These are phyloP conservation scores for Monopterus albus DNA, from an alignment of 2,113 vertebrate species.

Conservation along the genomic window DNA sequence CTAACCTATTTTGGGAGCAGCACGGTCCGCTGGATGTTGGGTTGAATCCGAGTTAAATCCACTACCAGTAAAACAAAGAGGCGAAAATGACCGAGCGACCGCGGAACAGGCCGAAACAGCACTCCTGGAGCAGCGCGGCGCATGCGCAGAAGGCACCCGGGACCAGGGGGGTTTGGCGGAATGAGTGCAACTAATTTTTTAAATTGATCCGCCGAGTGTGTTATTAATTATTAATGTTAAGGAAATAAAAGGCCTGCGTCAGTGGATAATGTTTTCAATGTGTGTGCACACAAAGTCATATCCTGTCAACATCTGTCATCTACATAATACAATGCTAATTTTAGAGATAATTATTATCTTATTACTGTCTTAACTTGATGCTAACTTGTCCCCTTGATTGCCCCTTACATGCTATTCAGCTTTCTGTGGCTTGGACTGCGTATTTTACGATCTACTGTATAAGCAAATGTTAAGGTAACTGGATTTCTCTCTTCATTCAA, in stretches of 20 bases:
- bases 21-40: slow-evolving; percentile 78
- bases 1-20: slow-evolving; percentile 81
- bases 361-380: no score
- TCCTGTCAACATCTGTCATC: no score
- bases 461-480: no score
- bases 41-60: slow-evolving; percentile 85
- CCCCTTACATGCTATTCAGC: no score
- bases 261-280: not conserved
- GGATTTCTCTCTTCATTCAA: no score
- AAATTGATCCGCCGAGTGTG: slow-evolving; percentile 33
- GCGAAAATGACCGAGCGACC: slow-evolving; percentile 86
- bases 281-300: not conserved
- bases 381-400: no score
- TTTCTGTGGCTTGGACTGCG: no score
- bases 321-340: no score
- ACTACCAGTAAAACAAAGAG: slow-evolving; percentile 89
- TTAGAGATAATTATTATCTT: no score
- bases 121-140: slow-evolving; percentile 71
- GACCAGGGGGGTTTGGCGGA: slow-evolving; percentile 12
- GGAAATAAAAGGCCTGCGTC: not conserved
- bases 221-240: slow-evolving; percentile 43
- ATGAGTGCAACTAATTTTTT: slow-evolving; percentile 34
- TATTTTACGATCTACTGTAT: no score
- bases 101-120: slow-evolving; percentile 86
- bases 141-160: slow-evolving; percentile 74